Conservation (phyloP, 1,140 invertebrate genomes). For the Polypedilum vanderplanki region DNA sequence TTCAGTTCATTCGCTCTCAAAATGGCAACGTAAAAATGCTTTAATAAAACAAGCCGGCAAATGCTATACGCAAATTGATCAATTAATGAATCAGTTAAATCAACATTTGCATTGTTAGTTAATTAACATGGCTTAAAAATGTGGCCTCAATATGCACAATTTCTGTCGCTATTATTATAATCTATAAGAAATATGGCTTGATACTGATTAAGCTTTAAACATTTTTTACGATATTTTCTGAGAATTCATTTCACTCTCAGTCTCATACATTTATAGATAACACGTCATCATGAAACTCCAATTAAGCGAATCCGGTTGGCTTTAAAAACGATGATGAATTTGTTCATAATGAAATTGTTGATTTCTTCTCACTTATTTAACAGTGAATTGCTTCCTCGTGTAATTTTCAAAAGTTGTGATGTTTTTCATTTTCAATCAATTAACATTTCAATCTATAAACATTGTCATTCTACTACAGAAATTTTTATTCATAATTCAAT, state of each 20-base stretch:
- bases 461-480: too few relatives aligned
- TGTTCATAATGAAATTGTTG: background rate
- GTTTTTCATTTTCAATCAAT: slow-evolving; percentile 14
- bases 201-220: too few relatives aligned
- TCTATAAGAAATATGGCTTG: too few relatives aligned
- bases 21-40: background rate
- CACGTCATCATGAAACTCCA: slow-evolving; percentile 16
- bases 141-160: too few relatives aligned
- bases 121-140: background rate
- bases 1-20: background rate
- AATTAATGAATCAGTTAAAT: slow-evolving; percentile 22
- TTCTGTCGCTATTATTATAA: too few relatives aligned
- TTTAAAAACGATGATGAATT: background rate
- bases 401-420: background rate
- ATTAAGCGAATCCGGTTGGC: slow-evolving; percentile 7
- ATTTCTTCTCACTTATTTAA: background rate
- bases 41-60: background rate
- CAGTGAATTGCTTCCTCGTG: slow-evolving; percentile 4
- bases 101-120: background rate
- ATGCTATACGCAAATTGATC: background rate
- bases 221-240: slow-evolving; percentile 2
- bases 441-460: background rate
- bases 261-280: background rate
- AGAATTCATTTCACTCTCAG: background rate
- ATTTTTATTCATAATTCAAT: too few relatives aligned